phyloP scores from a whole-genome alignment of 2,797 vertebrate genomes.

The Paramormyrops hopkinsi region DNA sequence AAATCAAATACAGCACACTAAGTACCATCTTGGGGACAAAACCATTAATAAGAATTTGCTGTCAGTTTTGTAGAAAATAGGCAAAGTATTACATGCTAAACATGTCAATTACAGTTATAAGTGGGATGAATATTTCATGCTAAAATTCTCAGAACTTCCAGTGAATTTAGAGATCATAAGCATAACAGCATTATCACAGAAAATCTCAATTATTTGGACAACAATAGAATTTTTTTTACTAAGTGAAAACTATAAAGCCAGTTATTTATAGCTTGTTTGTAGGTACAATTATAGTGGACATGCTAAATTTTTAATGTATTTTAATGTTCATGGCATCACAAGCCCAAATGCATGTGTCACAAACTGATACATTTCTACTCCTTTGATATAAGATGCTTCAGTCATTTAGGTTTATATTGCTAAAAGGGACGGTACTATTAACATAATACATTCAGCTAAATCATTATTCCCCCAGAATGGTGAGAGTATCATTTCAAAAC shows the following conservation, averaged over 20 bases:
- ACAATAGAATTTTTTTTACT: not conserved
- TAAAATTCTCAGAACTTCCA: not conserved
- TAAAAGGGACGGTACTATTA: not conserved
- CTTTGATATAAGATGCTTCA: not conserved
- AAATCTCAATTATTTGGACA: not conserved
- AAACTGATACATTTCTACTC: not conserved
- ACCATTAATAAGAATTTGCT: not conserved
- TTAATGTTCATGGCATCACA: not conserved
- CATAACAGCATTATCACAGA: not conserved
- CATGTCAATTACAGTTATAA: not conserved
- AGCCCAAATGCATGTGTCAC: not conserved
- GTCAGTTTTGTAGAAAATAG: too few relatives aligned
- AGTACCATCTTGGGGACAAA: too few relatives aligned
- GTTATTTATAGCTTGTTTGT: not conserved
- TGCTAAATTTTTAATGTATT: not conserved
- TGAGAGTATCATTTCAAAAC: not conserved
- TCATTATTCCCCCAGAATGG: not conserved
- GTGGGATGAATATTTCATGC: not conserved
- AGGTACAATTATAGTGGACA: not conserved
- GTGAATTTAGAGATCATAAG: not conserved
- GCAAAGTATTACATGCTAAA: not conserved
- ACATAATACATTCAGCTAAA: not conserved
- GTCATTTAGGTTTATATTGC: not conserved
- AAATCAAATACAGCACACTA: too few relatives aligned
- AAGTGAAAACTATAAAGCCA: not conserved